Evolutionary conservation across 2,113 vertebrate genomes (phyloP).

Genomic region (Danionella cerebrum): DNA sequence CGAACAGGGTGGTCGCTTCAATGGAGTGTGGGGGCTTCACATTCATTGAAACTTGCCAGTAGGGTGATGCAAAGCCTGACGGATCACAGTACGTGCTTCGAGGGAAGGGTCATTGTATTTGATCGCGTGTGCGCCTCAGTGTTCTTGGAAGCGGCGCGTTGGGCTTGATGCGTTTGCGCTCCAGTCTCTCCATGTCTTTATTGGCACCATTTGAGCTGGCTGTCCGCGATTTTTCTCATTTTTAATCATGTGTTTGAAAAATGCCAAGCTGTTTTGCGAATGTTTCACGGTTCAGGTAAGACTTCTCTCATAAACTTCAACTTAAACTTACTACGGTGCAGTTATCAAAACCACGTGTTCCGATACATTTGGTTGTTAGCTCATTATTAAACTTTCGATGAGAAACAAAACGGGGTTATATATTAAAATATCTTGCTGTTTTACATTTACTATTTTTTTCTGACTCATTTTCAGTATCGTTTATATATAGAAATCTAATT

Average conservation of each 20-base stretch:
- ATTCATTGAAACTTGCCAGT: constrained; percentile 44
- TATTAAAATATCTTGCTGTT: no score
- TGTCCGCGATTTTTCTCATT: constrained; percentile 14
- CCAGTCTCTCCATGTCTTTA: constrained; percentile 17
- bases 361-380: no score
- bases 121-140: not conserved
- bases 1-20: constrained; percentile 44
- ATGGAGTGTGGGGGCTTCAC: constrained; percentile 49
- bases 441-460: no score
- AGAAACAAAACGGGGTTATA: no score
- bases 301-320: not conserved
- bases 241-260: constrained; percentile 55
- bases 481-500: no score
- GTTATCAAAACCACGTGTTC: not conserved
- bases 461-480: no score
- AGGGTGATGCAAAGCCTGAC: constrained; percentile 51
- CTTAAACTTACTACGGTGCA: not conserved
- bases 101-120: constrained; percentile 6
- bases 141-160: not conserved
- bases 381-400: no score
- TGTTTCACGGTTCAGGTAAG: constrained; percentile 67
- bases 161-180: constrained; percentile 1
- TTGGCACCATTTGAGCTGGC: not conserved
- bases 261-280: constrained; percentile 60
- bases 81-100: constrained; percentile 25